Conservation (phyloP, 2,888 invertebrate genomes). For the Scaptomyza caliginosa region DNA sequence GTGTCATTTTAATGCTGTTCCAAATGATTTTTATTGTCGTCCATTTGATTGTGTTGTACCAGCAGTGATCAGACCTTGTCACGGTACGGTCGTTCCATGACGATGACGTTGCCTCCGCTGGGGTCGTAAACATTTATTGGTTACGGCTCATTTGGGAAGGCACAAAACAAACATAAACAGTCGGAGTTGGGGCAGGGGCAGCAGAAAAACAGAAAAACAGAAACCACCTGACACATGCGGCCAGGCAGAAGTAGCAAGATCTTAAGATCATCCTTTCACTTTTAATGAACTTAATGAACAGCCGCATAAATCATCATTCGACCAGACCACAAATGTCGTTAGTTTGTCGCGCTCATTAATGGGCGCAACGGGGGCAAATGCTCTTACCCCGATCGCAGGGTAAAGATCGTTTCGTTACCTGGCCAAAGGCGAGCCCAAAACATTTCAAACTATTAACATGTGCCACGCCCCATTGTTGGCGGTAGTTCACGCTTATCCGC, state of each 20-base stretch:
- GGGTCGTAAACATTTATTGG: constrained; percentile 75
- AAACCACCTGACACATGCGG: constrained; percentile 47
- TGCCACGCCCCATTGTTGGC: constrained; percentile 29
- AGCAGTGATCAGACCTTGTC: constrained; percentile 36
- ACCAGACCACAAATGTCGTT: constrained; percentile 61
- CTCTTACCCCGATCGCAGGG: neutral
- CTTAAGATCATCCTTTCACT: constrained; percentile 71
- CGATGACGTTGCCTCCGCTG: constrained; percentile 19
- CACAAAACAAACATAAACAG: constrained; percentile 56
- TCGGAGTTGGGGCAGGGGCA: neutral
- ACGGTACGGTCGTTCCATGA: constrained; percentile 8
- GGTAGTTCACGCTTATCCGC: constrained; percentile 44
- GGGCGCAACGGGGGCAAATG: constrained; percentile 14
- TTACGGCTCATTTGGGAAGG: constrained; percentile 70
- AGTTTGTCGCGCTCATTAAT: constrained; percentile 77
- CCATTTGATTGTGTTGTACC: constrained; percentile 34
- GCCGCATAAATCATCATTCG: constrained; percentile 72
- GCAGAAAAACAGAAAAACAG: neutral
- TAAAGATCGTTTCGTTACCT: constrained; percentile 1
- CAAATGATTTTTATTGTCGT: constrained; percentile 66
- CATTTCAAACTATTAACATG: neutral
- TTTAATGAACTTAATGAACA: constrained; percentile 76
- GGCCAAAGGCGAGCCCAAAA: neutral
- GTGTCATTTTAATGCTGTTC: constrained; percentile 74
- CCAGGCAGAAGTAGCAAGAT: constrained; percentile 9